Percentiles rank a stretch among this genome's conserved stretches.
Conservation (phyloP, 2,797 vertebrate species). For the Pangasius sanitwongsei region DNA sequence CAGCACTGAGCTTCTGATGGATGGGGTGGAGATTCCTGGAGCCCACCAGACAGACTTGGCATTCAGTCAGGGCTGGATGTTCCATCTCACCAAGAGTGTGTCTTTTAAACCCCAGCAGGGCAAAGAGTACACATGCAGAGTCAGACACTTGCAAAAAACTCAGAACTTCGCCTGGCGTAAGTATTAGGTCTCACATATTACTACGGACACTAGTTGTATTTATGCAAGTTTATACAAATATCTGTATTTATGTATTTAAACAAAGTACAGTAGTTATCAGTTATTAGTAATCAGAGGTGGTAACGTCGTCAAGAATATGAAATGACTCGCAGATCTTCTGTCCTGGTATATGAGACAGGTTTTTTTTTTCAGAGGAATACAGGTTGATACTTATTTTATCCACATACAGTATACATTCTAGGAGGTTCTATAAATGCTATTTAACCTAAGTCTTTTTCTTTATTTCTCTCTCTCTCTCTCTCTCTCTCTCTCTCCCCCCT, state of each 20-base stretch:
- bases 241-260: not conserved
- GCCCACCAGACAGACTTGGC: conserved; percentile 74
- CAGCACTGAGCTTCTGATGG: conserved; percentile 66
- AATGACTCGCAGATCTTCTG: not conserved
- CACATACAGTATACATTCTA: not conserved
- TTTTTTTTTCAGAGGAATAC: not conserved
- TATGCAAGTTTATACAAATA: not conserved
- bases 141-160: conserved; percentile 9
- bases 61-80: conserved; percentile 82
- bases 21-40: not conserved
- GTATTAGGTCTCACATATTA: not conserved
- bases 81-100: conserved; percentile 73
- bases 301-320: not conserved
- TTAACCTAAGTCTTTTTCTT: not conserved
- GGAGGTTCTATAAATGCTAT: not conserved
- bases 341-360: not conserved
- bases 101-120: conserved; percentile 49
- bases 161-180: conserved; percentile 70
- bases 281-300: not conserved
- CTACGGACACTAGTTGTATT: not conserved
- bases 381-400: not conserved
- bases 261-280: not conserved
- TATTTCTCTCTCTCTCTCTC: not conserved
- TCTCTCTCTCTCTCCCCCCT: too few species aligned
- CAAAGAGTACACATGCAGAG: conserved; percentile 57